phyloP scores from a whole-genome alignment of 1,140 invertebrate species.

The Drosophila quadrilineata region DNA sequence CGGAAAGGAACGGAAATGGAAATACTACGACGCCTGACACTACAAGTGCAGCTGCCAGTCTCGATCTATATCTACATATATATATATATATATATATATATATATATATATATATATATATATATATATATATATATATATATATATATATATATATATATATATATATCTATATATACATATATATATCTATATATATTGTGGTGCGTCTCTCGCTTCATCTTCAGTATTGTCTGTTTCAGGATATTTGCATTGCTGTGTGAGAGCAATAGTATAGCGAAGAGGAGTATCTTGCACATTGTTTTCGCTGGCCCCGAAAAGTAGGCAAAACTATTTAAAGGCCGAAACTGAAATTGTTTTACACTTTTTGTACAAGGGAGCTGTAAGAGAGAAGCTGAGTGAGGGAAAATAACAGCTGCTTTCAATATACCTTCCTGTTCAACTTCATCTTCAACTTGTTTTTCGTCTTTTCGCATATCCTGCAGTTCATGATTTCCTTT shows the following conservation, averaged over 20 bases:
- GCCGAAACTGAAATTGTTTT: slow-evolving; percentile 43
- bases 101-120: too few species aligned
- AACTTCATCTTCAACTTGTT: neutral
- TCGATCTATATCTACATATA: neutral
- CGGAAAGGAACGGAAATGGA: slow-evolving; percentile 1
- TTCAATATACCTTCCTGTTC: too few species aligned
- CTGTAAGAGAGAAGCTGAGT: slow-evolving; percentile 18
- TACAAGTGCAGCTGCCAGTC: slow-evolving; percentile 2
- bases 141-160: too few species aligned
- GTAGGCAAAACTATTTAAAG: slow-evolving; percentile 61
- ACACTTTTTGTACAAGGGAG: slow-evolving; percentile 46
- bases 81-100: too few species aligned
- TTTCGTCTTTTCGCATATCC: slow-evolving; percentile 55
- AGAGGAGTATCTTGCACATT: slow-evolving; percentile 16
- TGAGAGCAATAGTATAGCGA: neutral
- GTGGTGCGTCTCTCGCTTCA: too few species aligned
- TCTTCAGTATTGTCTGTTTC: too few species aligned
- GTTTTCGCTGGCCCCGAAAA: slow-evolving; percentile 37
- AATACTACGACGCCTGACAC: slow-evolving; percentile 24
- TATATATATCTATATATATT: too few species aligned
- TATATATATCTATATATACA: too few species aligned
- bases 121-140: too few species aligned
- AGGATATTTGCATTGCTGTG: slow-evolving; percentile 28
- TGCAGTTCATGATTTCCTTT: slow-evolving; percentile 57
- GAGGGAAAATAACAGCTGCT: neutral